Base-by-base conservation (phyloP, 1,140 invertebrate species). In the Alviniconcha marisindica region DNA sequence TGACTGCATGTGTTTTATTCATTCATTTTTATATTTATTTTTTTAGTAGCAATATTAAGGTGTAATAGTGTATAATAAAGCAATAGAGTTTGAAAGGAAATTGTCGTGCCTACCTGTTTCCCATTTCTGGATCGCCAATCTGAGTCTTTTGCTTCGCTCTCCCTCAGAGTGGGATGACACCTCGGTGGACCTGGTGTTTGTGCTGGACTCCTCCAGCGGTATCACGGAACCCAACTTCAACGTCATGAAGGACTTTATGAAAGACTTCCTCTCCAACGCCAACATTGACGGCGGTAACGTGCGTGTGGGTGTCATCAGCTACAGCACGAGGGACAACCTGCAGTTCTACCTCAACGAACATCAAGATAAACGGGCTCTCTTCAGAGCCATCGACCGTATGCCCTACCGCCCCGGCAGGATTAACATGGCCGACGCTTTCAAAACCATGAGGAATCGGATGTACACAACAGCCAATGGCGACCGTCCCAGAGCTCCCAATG, bases 321-420 rank as follows among this genome's bases (percentile, higher is more conserved):
- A 89, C 83, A 90, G 89, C 66, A 89, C 89, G 0, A 78, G 81
- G 2, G 90, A 86, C 33, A 42, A 88, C 31, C 79, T 89, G 15
- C 81, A 88, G 76, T 91, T 91, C 79, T 85, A 91, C 28, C 80
- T 91, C 18, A 88, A 91, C 71, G 12, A 81, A 21, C 87, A 86
- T 73, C 36, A 2, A 15, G 88, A 77, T 5, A 87, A 86, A 71
- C 51, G 63, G 5, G 86, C 87, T 0, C 73, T 91, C 0, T 81
- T 84, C 40, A 74, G 77, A 31, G 89, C 90, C 40, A 88, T 91
- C 51, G 85, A 88, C 40, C 83, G 82, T 3, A 88, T 90, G 31
- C 86, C 87, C 15, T 91, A 90, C 60, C 83, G 81, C 24, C 87
- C 87, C 66, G 90, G 90, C 42, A 91, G 89, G 66, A 90, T 89